A percentile compares a stretch with the other conserved stretches of the same genome.
Conservation (phyloP, 2,113 vertebrate genomes). For the Actenoides lindsayi region DNA sequence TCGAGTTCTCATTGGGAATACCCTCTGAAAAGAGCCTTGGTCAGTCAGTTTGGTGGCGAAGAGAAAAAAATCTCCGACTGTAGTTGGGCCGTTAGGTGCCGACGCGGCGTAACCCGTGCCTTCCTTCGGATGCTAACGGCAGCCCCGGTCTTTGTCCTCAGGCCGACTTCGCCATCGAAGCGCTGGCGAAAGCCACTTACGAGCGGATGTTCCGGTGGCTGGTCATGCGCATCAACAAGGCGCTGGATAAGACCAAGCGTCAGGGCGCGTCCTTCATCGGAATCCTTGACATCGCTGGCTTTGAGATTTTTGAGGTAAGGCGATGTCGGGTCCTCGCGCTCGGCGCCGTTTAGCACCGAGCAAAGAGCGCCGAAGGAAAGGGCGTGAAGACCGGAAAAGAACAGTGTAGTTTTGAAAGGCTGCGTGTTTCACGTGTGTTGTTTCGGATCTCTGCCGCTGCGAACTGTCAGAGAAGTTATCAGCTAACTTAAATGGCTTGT, state of each 20-base stretch:
- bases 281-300: conserved; percentile 97
- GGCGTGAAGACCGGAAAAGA: background rate
- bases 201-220: conserved; percentile 99
- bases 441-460: background rate
- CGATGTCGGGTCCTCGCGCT: background rate
- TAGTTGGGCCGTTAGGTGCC: background rate
- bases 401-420: background rate
- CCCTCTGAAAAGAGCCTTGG: background rate
- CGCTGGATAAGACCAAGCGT: conserved; percentile 96
- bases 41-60: background rate
- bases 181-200: conserved; percentile 95
- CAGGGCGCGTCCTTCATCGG: conserved; percentile 98
- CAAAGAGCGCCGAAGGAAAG: background rate
- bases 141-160: background rate
- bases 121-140: background rate
- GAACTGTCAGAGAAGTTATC: background rate
- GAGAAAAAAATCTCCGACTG: background rate
- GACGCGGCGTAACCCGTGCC: background rate
- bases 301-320: conserved; percentile 97
- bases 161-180: conserved; percentile 97
- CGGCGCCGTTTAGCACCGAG: background rate
- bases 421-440: background rate
- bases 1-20: background rate
- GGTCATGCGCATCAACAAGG: conserved; percentile 98
- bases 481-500: background rate